Conservation (phyloP, 2,113 vertebrate genomes). For the Bostrychus sinensis region DNA sequence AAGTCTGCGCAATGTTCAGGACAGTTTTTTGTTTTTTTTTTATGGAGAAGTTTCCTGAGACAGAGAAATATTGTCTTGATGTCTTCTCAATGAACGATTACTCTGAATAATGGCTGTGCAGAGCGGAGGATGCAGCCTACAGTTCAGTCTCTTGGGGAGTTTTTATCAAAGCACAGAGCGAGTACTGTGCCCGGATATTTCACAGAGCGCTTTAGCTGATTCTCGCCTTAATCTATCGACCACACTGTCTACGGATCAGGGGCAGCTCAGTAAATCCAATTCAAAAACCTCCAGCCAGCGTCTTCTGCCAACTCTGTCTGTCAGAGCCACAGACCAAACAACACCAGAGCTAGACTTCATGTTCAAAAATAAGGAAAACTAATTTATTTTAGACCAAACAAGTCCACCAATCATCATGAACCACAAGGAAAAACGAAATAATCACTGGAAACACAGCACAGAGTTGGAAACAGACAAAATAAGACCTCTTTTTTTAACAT, state of each 20-base stretch:
- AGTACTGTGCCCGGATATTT: conserved; percentile 13
- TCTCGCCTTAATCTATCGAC: conserved; percentile 41
- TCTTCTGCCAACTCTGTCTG: conserved; percentile 35
- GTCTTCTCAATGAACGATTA: conserved; percentile 7
- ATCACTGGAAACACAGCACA: no score
- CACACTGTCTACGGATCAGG: conserved; percentile 34
- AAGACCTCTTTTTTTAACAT: no score
- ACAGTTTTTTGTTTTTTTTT: not conserved
- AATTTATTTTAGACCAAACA: not conserved
- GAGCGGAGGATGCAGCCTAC: conserved; percentile 13
- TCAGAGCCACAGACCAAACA: conserved; percentile 34
- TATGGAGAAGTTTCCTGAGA: no score
- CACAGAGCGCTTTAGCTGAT: conserved; percentile 26
- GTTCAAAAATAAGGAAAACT: conserved; percentile 7
- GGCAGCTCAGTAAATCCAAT: conserved; percentile 29
- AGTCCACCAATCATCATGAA: not conserved
- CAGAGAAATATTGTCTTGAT: not conserved
- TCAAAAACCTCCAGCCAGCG: not conserved
- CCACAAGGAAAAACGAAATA: not conserved
- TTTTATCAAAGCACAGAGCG: conserved; percentile 20
- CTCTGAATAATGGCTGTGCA: conserved; percentile 19
- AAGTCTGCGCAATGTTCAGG: no score
- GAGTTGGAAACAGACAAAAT: no score
- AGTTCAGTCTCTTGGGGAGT: not conserved
- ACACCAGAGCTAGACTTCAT: conserved; percentile 17